A percentile compares a stretch with the other conserved stretches of the same genome.
Conservation (phyloP, 2,113 vertebrate genomes). For the Rynchops niger region DNA sequence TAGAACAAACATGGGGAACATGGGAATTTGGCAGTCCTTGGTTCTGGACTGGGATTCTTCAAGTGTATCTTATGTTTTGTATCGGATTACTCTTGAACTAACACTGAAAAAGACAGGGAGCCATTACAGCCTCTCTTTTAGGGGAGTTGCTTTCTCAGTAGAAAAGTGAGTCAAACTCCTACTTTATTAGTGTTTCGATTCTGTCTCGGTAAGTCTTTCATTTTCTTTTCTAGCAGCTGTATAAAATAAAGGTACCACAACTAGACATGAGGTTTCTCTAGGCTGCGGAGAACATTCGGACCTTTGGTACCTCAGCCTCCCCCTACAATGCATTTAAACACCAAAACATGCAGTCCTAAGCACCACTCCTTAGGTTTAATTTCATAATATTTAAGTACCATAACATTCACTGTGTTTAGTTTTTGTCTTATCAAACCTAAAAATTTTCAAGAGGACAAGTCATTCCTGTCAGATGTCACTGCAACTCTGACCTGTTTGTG, state of each 20-base stretch:
- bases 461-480: not conserved
- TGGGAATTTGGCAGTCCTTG: not conserved
- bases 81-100: not conserved
- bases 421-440: not conserved
- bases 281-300: not conserved
- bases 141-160: not conserved
- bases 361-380: not conserved
- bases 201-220: not conserved
- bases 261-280: not conserved
- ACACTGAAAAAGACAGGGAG: not conserved
- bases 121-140: not conserved
- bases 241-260: not conserved
- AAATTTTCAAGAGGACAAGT: not conserved
- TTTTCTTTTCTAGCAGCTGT: not conserved
- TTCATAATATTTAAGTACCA: not conserved
- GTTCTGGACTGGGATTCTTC: not conserved
- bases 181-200: not conserved
- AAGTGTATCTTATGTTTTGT: not conserved
- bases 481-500: not conserved
- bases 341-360: not conserved
- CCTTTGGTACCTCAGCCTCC: not conserved
- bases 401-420: not conserved
- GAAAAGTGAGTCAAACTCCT: not conserved
- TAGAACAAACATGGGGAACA: not conserved
- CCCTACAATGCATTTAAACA: not conserved